Conservation (phyloP, 2,797 vertebrate genomes). For the Poecile montanus region DNA sequence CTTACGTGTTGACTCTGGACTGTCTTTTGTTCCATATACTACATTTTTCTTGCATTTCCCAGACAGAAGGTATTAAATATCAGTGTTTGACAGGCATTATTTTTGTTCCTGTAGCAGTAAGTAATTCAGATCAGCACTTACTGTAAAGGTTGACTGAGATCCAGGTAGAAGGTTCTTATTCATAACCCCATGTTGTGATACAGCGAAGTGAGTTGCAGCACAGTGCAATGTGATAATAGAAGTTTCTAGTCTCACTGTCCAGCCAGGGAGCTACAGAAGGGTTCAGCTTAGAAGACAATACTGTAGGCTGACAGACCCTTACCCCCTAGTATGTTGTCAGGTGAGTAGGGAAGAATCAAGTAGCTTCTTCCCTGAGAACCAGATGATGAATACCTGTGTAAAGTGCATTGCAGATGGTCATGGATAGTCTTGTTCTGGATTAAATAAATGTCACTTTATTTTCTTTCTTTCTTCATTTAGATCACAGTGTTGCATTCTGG, state of each 20-base stretch:
- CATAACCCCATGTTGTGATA: neutral
- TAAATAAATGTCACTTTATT: neutral
- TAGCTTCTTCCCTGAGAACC: neutral
- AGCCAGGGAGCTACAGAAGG: neutral
- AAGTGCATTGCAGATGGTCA: neutral
- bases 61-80: conserved; percentile 28
- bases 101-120: conserved; percentile 45
- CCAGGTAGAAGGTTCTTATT: conserved; percentile 38
- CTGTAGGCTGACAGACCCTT: neutral
- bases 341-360: neutral
- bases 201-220: neutral
- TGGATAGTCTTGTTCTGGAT: neutral
- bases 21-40: conserved; percentile 30
- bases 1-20: neutral
- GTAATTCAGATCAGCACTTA: conserved; percentile 30
- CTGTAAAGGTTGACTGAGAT: conserved; percentile 27
- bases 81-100: conserved; percentile 43
- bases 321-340: neutral
- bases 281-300: neutral
- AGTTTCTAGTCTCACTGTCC: neutral
- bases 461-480: neutral
- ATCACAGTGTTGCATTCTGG: neutral
- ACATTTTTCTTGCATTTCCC: conserved; percentile 12
- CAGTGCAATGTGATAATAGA: neutral
- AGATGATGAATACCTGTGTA: neutral